A percentile compares a stretch with the other conserved stretches of the same genome.
Evolutionary conservation across 2,888 invertebrate species (phyloP).

Genomic region (Andrena fulva): DNA sequence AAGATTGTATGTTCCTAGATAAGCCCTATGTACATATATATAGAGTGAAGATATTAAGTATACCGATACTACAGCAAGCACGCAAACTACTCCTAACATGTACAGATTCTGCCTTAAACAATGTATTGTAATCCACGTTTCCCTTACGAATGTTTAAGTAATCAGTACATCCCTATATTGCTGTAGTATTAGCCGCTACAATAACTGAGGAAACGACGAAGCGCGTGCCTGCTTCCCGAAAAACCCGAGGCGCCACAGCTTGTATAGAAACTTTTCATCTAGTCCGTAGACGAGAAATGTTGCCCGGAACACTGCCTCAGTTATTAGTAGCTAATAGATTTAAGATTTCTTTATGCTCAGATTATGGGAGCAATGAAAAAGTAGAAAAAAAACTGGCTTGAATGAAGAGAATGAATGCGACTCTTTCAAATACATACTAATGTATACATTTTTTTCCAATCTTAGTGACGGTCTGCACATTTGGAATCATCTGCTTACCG

Average conservation of each 20-base stretch:
- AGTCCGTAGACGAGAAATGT: not conserved
- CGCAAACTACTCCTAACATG: conserved; percentile 8
- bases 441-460: conserved; percentile 84
- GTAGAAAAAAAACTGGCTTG: conserved; percentile 68
- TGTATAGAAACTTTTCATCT: not conserved
- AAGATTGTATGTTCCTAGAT: conserved; percentile 41
- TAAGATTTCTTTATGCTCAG: conserved; percentile 34
- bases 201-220: conserved; percentile 41
- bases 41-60: conserved; percentile 28
- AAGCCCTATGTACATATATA: conserved; percentile 36
- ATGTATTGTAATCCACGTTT: conserved; percentile 3
- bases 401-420: conserved; percentile 80
- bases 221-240: not conserved
- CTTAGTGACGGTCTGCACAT: conserved; percentile 83
- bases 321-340: conserved; percentile 38
- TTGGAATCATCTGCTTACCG: conserved; percentile 83
- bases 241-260: no score
- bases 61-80: conserved; percentile 42
- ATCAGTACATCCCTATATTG: conserved; percentile 17
- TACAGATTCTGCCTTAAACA: conserved; percentile 1
- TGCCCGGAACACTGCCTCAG: conserved; percentile 25
- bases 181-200: conserved; percentile 42
- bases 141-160: conserved; percentile 9
- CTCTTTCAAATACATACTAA: conserved; percentile 82
- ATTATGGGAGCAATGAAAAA: conserved; percentile 49